Evolutionary conservation across 2,888 invertebrate genomes (phyloP), one percentile per base, ranked within the genome.

Genomic region (Melieria crassipennis): DNA sequence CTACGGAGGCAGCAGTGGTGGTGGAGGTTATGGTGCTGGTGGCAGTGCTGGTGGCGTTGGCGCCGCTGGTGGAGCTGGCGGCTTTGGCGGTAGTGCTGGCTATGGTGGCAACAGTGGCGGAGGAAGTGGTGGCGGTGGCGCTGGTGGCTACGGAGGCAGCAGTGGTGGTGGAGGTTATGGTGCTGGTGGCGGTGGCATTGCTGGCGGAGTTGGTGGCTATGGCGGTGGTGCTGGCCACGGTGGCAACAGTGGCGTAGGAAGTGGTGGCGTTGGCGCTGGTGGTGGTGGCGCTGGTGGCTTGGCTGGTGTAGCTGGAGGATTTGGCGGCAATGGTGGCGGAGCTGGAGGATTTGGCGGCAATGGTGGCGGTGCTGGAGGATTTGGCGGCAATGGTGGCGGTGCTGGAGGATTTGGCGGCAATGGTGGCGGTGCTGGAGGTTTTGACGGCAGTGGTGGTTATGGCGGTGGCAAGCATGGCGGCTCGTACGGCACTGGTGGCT

Each of bases 371-470:
- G 69, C 66, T 5, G 52, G 56, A 10, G 69, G 65, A 10, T 10
- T 16, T 4, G 64, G 70, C 50, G 52, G 61, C 56, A 30, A 55
- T 52, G 67, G 68, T 43, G 65, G 70, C 30, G n/a, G 56, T 11
- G 66, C 73, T 3, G 47, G 52, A 7, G 60, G 60, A 9, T 67
- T 69, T 30, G 61, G 61, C 16, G 58, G 73, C 1, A 63, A 55
- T 7, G 63, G 64, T 1, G 67, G 69, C n/a, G 46, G 65, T 90
- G 45, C 88, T 89, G 77, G 89, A 90, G 71, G 88, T 89, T 43
- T 88, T 90, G 67, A 89, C 92, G 7, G 90, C 90, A 81, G 89
- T 89, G 3, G 86, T 91, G 47, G 92, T 91, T 71, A 89, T 92
- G 65, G 91, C 92, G 66, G 11, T 30, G 75, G 42, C 52, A 71